Evolutionary conservation across 2,888 invertebrate species (phyloP), one percentile per base, ranked within the genome.

Genomic region (Cataglyphis cursor): DNA sequence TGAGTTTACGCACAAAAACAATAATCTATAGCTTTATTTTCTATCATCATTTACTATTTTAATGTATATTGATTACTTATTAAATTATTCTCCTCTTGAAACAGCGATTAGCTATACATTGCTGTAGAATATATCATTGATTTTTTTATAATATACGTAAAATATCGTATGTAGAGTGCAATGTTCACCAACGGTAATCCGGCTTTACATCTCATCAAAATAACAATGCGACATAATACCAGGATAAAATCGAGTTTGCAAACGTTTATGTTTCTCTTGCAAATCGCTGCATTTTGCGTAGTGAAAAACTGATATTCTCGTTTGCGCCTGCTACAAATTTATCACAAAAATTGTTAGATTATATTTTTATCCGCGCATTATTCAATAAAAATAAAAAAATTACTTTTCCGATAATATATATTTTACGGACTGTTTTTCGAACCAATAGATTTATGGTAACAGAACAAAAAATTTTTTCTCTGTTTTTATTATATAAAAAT

Each of bases 171-270:
- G 48, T 48, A 31, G 21, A 78, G 74, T 81, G 75, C 78, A 82
- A 81, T 82, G 82, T 82, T 86, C 88, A 74, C 82, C 75, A 81
- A 73, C 82, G 81, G 85, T 89, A 88, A 89, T 90, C 84, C 85
- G 84, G 83, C 89, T 89, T 90, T 89, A 82, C 90, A 89, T 87
- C 89, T 90, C 83, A 87, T 89, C 87, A 80, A 80, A 80, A 80
- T 80, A 80, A 80, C 78, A 80, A 80, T 44, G 59, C 72, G 90
- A 88, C 89, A 87, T 83, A 76, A 81, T 73, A 84, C 74, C 68
- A 51, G 81, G 76, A 86, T 81, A 82, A 88, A 76, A 66, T 76
- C 82, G 78, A 44, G 41, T 74, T 62, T 51, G 15, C 75, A 41
- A 76, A 65, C 35, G 74, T 41, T 62, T 64, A 61, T 59, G 51